phyloP scores from a whole-genome alignment of 2,113 vertebrate genomes.

The Alexandromys fortis region DNA sequence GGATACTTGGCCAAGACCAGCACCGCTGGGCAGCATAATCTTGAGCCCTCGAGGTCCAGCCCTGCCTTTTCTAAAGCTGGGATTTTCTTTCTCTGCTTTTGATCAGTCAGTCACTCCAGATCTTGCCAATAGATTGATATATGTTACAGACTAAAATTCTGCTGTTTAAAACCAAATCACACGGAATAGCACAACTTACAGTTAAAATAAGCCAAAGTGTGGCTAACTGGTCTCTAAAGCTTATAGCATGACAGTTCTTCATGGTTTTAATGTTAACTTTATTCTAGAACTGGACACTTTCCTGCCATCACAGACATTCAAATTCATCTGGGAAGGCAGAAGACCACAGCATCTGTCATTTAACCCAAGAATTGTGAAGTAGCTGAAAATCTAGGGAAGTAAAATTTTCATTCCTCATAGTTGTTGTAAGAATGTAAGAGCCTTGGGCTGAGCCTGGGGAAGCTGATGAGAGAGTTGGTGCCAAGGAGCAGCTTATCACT shows the following conservation, averaged over 20 bases:
- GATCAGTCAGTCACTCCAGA: not conserved
- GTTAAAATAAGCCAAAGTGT: not conserved
- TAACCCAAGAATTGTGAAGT: slow-evolving; percentile 12
- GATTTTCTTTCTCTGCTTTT: not conserved
- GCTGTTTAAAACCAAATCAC: slow-evolving; percentile 19
- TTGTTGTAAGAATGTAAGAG: slow-evolving; percentile 15
- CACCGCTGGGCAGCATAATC: not conserved
- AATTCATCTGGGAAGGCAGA: not conserved
- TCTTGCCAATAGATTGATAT: not conserved
- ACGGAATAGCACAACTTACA: not conserved
- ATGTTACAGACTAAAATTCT: not conserved
- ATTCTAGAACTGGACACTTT: not conserved
- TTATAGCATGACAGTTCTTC: not conserved
- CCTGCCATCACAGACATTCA: not conserved
- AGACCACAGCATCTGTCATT: not conserved
- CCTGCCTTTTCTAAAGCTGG: not conserved
- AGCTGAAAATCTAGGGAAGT: not conserved
- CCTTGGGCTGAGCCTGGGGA: not conserved
- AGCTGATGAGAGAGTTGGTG: not conserved
- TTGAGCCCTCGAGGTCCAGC: not conserved
- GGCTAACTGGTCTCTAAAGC: not conserved
- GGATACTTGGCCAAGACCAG: not conserved
- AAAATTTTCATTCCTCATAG: not conserved
- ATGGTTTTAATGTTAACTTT: not conserved
- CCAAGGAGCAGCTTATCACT: not conserved